Evolutionary conservation across 1,140 invertebrate genomes (phyloP), one percentile per base, ranked within the genome.

Genomic region (Trachymyrmex septentrionalis): DNA sequence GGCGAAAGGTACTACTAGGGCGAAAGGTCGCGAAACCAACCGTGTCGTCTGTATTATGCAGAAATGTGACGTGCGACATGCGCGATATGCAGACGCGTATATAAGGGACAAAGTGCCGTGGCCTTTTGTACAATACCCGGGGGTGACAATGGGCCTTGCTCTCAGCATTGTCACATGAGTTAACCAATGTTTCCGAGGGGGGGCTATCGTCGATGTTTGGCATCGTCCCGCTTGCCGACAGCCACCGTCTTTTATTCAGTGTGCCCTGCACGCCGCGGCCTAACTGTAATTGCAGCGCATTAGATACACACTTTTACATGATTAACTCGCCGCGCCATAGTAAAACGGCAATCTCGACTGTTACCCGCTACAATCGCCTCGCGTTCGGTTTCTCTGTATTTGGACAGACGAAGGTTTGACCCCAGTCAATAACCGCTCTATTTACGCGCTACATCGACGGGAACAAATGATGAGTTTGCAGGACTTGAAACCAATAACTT

Each of bases 11-110:
- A 44, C 59, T 24, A 48, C 34, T n/a, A 57, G 12, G 21, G 30
- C 34, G 34, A 75, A 85, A 86, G 82, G 69, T 73, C 75, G 59
- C 50, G 55, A 50, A 9, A 66, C 69, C 30, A 66, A 89, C 93
- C 93, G 93, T 91, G 86, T 91, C 80, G 91, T 88, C 57, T 95
- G 91, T 87, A 95, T 95, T 94, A 95, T 94, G 90, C 72, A 95
- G 92, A 92, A 94, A 93, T 92, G 93, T 93, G 90, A 89, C 86
- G 85, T 87, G 73, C 64, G 91, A 93, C 88, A 93, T 89, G 91
- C 86, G 30, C 73, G 73, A 67, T 80, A 66, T 80, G 64, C 75
- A 88, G 57, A 87, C 77, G 66, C 59, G 38, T 64, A 86, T 64
- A 86, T 14, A 72, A 88, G 9, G 38, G 38, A 91, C 90, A 91